Percentiles rank a stretch among this genome's conserved stretches.
Conservation (phyloP, 2,888 invertebrate species). For the Scaptomyza parva region DNA sequence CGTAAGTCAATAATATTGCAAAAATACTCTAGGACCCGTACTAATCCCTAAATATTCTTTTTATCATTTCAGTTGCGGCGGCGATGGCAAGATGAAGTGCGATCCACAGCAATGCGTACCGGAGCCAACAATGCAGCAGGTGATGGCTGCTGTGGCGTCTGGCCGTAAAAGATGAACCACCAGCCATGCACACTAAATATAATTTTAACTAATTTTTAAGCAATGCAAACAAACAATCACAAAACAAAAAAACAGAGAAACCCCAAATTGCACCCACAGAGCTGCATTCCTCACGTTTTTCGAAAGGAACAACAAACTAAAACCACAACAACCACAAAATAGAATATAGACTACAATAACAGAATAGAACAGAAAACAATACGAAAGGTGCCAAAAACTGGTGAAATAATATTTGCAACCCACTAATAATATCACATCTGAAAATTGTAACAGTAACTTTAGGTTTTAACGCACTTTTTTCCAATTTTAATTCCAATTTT, state of each 20-base stretch:
- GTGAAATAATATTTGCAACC: constrained; percentile 53
- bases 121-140: constrained; percentile 94
- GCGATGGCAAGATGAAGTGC: constrained; percentile 97
- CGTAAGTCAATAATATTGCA: constrained; percentile 88
- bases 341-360: constrained; percentile 41
- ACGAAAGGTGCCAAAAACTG: constrained; percentile 63
- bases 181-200: constrained; percentile 82
- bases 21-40: background rate
- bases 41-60: background rate
- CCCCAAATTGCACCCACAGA: constrained; percentile 65
- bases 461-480: constrained; percentile 59
- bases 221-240: constrained; percentile 76
- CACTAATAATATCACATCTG: constrained; percentile 40
- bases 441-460: constrained; percentile 46
- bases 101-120: constrained; percentile 96
- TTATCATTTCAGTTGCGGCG: constrained; percentile 89
- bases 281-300: constrained; percentile 66
- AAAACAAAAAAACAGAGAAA: constrained; percentile 40
- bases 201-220: constrained; percentile 82
- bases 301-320: constrained; percentile 36
- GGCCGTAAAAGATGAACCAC: constrained; percentile 88
- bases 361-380: constrained; percentile 29
- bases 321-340: constrained; percentile 27
- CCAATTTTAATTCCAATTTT: constrained; percentile 70
- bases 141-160: constrained; percentile 93